Base-by-base conservation (phyloP, 2,113 vertebrate genomes). In the Aspiorhynchus laticeps region DNA sequence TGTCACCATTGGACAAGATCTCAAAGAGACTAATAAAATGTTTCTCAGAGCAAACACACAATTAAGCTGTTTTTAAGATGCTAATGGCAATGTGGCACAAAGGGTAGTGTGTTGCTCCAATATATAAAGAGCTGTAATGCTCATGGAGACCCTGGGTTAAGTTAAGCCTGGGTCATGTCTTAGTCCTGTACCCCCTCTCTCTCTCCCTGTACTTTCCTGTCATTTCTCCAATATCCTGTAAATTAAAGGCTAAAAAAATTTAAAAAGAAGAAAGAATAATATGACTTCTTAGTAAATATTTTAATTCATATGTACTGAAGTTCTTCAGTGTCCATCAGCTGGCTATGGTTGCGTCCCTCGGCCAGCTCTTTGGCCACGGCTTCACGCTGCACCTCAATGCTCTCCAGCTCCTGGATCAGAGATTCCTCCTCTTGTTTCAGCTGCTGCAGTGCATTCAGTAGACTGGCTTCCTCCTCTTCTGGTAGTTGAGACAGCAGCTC, bases 401-500 rank as follows among this genome's bases (percentile, higher is more conserved):
- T 92, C 90, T 99, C 98, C 59, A 99, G 94, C 85, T 97, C 97
- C 91, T 96, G 95, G 48, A 98, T 97, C 91, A 99, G 93, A 15
- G 93, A 93, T 87, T 97, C 95, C 82, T 99, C 97, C 86, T 98
- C 96, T 53, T 95, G 91, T 0, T 96, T 96, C 46, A 99, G 94
- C 46, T 97, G 96, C 17, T 95, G 96, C 79, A 99, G 93, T 87
- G 98, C 97, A n/a, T 89, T 87, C 85, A 98, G 95, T 36, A 99
- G 92, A 43, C 95, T 97, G 51, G 97, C 96, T 85, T 97, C 96
- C 65, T 97, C 97, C 7, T 97, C 97, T 90, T 97, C 97, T 0
- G 95, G 96, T 91, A 98, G 96, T 56, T 97, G 95, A 3, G 97
- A 97, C 80, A 99, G 94, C 81, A 99, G 96, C 94, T 99, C 98